Evolutionary conservation across 2,113 vertebrate genomes (phyloP), one percentile per base, ranked within the genome.

Genomic region (Anthoscopus minutus): DNA sequence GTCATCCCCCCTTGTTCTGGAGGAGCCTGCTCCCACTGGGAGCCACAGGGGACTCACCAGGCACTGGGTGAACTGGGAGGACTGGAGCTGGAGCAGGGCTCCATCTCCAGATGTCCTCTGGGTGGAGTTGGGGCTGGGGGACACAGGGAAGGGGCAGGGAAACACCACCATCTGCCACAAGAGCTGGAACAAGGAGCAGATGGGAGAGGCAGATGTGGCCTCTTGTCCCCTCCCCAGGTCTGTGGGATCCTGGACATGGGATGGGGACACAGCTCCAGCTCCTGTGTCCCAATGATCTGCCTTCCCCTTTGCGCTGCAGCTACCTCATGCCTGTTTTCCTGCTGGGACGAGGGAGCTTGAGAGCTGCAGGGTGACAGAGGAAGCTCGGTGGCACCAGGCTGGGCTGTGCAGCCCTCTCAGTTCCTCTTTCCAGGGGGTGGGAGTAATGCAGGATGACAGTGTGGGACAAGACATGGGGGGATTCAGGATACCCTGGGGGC

Each of bases 371-470:
- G 35, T 7, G 31, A 27, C 16, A 61, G 81, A n/a, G 79, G 33
- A 67, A 37, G 56, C 78, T 5, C 0, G 1, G 37, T 2, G 0
- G 31, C 44, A 15, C 10, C 2, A 6, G 22, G 69, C 48, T 69
- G 71, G 14, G 67, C 54, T 56, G 18, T 17, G 72, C 50, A 11
- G 78, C 31, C 7, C 1, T 72, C 80, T 90, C 28, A 0, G 83
- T 92, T 94, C 93, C 94, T 89, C 88, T 79, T 92, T 65, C 30
- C n/a, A 23, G 17, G 35, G 60, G 72, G 28, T 4, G 4, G 4
- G 71, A 24, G 47, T 18, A 4, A 7, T 11, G 48, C 53, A 31
- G 79, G 44, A 35, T 13, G 4, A 35, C 37, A 14, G 14, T 4
- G 8, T 3, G 56, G 38, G 42, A 33, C 23, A 12, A 8, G 7